Evolutionary conservation across 1,140 invertebrate species (phyloP).

Genomic region (Ostrea edulis): DNA sequence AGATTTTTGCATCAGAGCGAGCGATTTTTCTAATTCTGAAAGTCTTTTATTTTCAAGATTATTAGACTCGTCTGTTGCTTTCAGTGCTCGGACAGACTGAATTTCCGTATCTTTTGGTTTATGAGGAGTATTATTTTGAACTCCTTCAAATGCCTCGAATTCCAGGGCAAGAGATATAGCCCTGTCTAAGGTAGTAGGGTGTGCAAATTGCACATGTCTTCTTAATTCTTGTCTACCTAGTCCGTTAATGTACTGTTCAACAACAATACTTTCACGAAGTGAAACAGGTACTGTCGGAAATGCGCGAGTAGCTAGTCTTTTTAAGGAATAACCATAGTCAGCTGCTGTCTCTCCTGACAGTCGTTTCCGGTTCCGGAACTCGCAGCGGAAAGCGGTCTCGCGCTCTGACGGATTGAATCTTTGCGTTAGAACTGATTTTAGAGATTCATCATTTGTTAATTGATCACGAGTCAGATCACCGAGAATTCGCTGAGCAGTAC

Average conservation of each 20-base stretch:
- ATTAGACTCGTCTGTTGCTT: neutral
- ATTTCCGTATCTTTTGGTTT: neutral
- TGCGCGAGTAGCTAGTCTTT: slow-evolving; percentile 49
- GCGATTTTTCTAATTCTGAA: neutral
- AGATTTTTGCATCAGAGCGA: neutral
- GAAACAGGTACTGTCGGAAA: slow-evolving; percentile 46
- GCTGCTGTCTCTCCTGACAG: slow-evolving; percentile 42
- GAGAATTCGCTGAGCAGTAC: too few relatives aligned
- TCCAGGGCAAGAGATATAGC: too few relatives aligned
- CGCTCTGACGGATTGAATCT: too few relatives aligned
- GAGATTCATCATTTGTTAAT: too few relatives aligned
- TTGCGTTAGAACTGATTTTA: too few relatives aligned
- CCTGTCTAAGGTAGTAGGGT: neutral
- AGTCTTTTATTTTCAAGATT: neutral
- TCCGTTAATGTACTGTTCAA: slow-evolving; percentile 40
- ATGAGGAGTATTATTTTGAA: neutral
- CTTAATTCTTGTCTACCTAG: neutral
- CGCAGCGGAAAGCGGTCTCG: slow-evolving; percentile 50
- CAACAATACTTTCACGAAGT: neutral
- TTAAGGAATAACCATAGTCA: neutral
- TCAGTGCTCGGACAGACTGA: neutral
- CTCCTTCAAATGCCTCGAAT: slow-evolving; percentile 8
- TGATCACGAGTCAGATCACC: too few relatives aligned
- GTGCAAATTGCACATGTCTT: neutral
- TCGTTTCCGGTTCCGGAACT: slow-evolving; percentile 51